Evolutionary conservation across 2,113 vertebrate genomes (phyloP), one percentile per base, ranked within the genome.

Genomic region (Cryptotis parvus): DNA sequence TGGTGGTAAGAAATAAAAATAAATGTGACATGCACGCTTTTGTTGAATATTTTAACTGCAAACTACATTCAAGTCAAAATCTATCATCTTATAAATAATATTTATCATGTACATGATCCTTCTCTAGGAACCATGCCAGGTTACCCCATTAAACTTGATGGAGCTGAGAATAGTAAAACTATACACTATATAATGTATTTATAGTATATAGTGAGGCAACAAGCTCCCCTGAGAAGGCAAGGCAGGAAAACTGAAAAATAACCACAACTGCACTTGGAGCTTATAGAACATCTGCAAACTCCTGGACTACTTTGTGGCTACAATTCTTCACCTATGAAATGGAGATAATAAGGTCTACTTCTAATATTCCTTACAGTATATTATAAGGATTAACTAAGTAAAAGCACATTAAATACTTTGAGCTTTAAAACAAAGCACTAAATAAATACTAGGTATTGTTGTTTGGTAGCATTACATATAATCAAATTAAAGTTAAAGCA

Each of bases 31-130:
- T n/a, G 15, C 35, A 93, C 76, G 27, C 37, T 85, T 90, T 76
- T 76, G 72, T 79, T 94, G 78, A 15, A 73, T 85, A 89, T 88
- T 79, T 52, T 55, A 83, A 89, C 35, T 90, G 31, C 70, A 94
- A 93, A 86, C 76, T 72, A 91, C 76, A 91, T 86, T 91, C 74
- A 84, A 83, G 72, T 66, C 92, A 90, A 96, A 95, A 94, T 83
- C 91, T 35, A 96, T 93, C 93, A 93, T 92, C 75, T 95, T 95
- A 29, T 95, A 94, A 95, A 93, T 66, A 94, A 93, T 95, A 96
- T 96, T 95, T 95, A 96, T 96, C 94, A 95, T 91, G 93, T 95
- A 96, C 94, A 93, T 77, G 94, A 95, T 96, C 93, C 93, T 94
- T 72, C 89, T 95, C 93, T 94, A 95, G 94, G 96, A 95, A 95